Evolutionary conservation across 2,888 invertebrate genomes (phyloP), one percentile per base, ranked within the genome.

Genomic region (Tipula lateralis): DNA sequence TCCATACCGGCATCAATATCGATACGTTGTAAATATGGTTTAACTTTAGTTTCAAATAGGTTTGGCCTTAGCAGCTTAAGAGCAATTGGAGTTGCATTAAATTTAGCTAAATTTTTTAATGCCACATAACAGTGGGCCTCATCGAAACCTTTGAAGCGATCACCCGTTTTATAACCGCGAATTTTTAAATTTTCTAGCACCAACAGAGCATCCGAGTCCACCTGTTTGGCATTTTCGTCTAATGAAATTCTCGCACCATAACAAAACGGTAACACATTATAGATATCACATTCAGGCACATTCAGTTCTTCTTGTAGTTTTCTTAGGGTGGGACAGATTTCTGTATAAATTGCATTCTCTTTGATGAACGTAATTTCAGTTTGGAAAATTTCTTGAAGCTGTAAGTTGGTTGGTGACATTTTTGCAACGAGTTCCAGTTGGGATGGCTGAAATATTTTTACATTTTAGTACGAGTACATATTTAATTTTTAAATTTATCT

Each of bases 1-100:
- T 84, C 85, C 13, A 86, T 83, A 81, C 85, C 86, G 6, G 34
- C 36, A 83, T 87, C 87, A 85, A 89, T 87, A 85, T 88, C 86
- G 50, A 88, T 88, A 34, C 87, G 87, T 1, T 85, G 87, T 50
- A 91, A 89, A 86, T 89, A 88, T 0, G 91, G 91, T 0, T 88
- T 87, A 2, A 92, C 88, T 84, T 88, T 88, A 36, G 89, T 87
- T n/a, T 91, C 86, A 87, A 91, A 92, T 3, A 88, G 88, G 39
- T 89, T 87, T 0, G 92, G 91, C 86, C 91, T 89, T 29, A 90
- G 89, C 0, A 89, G 85, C 82, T 92, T 92, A 85, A 92, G 87
- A 0, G 92, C 93, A 13, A 93, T 91, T 0, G 92, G 91, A 12
- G 92, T 88, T 0, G 92, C 92, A 87, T 93, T 93, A 87, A 92